Percentiles rank a stretch among this genome's conserved stretches.
These are phyloP conservation scores for Drosophila pandora DNA, from an alignment of 1,140 invertebrate genomes.

Conservation along the genomic window DNA sequence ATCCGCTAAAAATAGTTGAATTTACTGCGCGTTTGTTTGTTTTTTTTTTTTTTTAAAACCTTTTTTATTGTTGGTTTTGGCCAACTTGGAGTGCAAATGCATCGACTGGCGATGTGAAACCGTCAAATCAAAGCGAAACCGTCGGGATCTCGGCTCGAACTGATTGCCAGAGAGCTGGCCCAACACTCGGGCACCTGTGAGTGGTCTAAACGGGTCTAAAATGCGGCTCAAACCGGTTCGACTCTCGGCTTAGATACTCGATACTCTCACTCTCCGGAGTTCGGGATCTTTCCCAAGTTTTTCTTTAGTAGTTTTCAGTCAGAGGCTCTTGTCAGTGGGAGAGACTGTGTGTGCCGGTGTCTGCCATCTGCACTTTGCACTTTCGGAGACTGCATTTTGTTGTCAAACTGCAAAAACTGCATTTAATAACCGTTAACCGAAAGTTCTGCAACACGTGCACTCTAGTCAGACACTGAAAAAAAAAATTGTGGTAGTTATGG, in stretches of 20 bases:
- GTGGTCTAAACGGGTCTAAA: constrained; percentile 68
- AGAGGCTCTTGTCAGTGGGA: not conserved
- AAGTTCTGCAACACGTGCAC: constrained; percentile 76
- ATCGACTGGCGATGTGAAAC: constrained; percentile 1
- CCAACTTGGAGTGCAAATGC: constrained; percentile 28
- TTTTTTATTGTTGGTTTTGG: constrained; percentile 16
- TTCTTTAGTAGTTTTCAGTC: not conserved
- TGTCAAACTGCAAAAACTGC: constrained; percentile 75
- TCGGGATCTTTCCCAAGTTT: constrained; percentile 13
- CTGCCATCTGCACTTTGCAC: constrained; percentile 73
- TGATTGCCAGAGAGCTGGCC: constrained; percentile 48
- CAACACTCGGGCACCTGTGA: constrained; percentile 56
- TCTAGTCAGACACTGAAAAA: constrained; percentile 4
- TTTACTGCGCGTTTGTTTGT: constrained; percentile 46
- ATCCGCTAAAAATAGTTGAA: constrained; percentile 80
- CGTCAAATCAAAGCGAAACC: constrained; percentile 48
- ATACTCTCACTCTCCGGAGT: not conserved
- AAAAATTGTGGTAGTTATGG: not conserved
- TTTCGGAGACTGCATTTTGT: constrained; percentile 64
- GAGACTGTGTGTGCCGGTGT: constrained; percentile 26
- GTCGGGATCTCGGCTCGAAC: constrained; percentile 66
- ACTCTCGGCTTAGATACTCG: constrained; percentile 9
- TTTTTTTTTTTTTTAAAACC: constrained; percentile 29
- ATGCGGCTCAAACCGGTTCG: constrained; percentile 51
- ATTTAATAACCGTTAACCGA: constrained; percentile 81